Evolutionary conservation across 1,140 invertebrate genomes (phyloP), one percentile per base, ranked within the genome.

Genomic region (Neoseiulus cucumeris): DNA sequence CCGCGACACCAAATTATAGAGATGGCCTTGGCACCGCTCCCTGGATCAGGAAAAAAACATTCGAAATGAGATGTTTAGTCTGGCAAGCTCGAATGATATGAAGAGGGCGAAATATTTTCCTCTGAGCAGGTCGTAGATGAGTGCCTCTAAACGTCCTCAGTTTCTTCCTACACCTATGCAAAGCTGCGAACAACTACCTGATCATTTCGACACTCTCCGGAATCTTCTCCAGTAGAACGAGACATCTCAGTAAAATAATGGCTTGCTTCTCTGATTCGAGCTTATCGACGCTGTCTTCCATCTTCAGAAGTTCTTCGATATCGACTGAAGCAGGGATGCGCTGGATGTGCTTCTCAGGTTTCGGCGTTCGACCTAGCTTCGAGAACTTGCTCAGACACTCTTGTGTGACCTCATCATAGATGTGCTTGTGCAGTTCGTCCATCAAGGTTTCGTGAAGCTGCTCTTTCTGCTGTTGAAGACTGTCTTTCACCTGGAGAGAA

Each of bases 161-260:
- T n/a, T n/a, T n/a, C n/a, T n/a, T n/a, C n/a, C n/a, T n/a, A n/a
- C n/a, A n/a, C n/a, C n/a, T n/a, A n/a, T n/a, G n/a, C n/a, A n/a
- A n/a, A n/a, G n/a, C n/a, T n/a, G n/a, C n/a, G n/a, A 42, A 28
- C 64, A 41, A 28, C n/a, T n/a, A 65, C 64, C 39, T 42, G 22
- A 65, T 42, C 75, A 88, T 86, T 78, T 88, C 87, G 42, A 90
- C 81, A 20, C 87, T 84, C 72, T 89, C 87, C 30, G 87, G 84
- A 68, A 92, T 77, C 74, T 87, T 89, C 65, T 86, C 83, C 44
- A 95, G 76, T 51, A 88, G 80, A n/a, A 83, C 85, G 33, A 93
- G 79, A 68, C 89, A 90, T 74, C 91, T 87, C 4, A 91, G 82
- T 30, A 91, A 79, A 70, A 91, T 85, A 70, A 85, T 82, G 70